These are phyloP conservation scores for Uromys caudimaculatus DNA, from an alignment of 2,797 vertebrate genomes.

Conservation along the genomic window DNA sequence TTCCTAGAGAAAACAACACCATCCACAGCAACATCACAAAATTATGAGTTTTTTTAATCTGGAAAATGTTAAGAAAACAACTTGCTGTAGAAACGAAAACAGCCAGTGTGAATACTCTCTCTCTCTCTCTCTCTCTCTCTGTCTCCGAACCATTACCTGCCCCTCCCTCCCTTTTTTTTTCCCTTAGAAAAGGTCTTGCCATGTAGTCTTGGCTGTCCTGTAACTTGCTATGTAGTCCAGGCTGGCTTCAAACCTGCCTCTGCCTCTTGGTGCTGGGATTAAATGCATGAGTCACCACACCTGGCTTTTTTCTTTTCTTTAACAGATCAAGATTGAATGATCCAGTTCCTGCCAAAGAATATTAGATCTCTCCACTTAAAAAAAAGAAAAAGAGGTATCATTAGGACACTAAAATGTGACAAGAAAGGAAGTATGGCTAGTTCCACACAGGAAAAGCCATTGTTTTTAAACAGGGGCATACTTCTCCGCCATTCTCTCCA, in stretches of 20 bases:
- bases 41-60: not conserved
- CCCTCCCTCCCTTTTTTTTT: not conserved
- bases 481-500: not conserved
- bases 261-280: not conserved
- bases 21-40: not conserved
- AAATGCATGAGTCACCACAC: not conserved
- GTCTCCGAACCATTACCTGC: not conserved
- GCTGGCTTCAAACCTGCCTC: not conserved
- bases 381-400: not conserved
- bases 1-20: not conserved
- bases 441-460: not conserved
- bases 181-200: not conserved
- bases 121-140: not conserved
- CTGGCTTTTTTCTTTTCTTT: not conserved
- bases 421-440: not conserved
- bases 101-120: not conserved
- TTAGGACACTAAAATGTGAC: not conserved
- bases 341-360: not conserved
- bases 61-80: not conserved
- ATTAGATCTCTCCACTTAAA: not conserved
- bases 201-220: not conserved
- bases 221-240: not conserved
- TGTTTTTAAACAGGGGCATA: not conserved
- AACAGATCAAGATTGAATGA: not conserved
- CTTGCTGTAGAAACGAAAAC: not conserved